Evolutionary conservation across 2,113 vertebrate genomes (phyloP), one percentile per base, ranked within the genome.

Genomic region (Rafetus swinhoei): DNA sequence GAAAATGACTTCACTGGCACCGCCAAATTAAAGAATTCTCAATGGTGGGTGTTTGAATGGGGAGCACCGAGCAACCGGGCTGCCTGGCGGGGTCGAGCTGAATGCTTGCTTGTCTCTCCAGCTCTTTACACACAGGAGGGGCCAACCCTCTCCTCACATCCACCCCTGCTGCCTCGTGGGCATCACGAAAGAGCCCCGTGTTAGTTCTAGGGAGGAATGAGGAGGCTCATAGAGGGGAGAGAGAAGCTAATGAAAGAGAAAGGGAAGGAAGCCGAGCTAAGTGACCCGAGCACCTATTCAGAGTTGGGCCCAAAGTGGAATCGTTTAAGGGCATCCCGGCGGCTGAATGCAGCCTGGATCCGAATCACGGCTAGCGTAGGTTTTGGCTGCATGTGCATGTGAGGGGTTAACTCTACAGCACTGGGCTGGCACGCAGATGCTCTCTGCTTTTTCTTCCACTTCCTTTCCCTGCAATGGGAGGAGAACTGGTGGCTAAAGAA

Each of bases 241-340:
- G 16, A 8, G n/a, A 14, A 35, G 1, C 24, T 39, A 11, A 55
- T 10, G 4, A 79, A 11, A 65, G 59, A 60, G 45, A 27, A 19
- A 2, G 14, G 14, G 5, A 9, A 9, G 24, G n/a, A 32, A 76
- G 54, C 10, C 65, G 25, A 57, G 2, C 7, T 76, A 29, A 4
- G 5, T 45, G 16, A 39, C 6, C 2, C 0, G 86, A 84, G 83
- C 4, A 74, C 53, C 8, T 60, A 1, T 0, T 0, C 19, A 8
- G 24, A 5, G 3, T 22, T 22, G 10, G 52, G 59, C 45, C 82
- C 29, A 21, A 13, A 4, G 22, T 3, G 22, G 32, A n/a, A 25
- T 7, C 2, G 35, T 6, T 24, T 39, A 39, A 4, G 25, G 2
- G 32, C 39, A 53, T 72, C 22, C 32, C 22, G 3, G 22, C 14